These are phyloP conservation scores for Romanogobio albipinnatus DNA, from an alignment of 2,113 vertebrate genomes.

Conservation along the genomic window DNA sequence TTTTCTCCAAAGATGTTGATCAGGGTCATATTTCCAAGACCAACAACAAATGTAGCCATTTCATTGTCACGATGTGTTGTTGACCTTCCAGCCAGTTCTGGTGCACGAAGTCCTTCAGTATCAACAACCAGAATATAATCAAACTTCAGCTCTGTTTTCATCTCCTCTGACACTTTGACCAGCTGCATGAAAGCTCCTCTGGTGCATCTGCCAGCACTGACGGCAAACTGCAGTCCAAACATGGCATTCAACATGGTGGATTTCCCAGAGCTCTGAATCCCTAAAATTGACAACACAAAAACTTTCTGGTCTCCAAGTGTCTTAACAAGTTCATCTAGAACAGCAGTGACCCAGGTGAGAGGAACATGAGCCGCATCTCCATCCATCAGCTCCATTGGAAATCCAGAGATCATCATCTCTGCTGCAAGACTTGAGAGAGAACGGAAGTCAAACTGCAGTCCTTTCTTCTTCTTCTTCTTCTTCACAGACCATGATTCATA, in stretches of 20 bases:
- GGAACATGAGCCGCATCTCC: slow-evolving; percentile 80
- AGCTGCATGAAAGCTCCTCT: too few relatives aligned
- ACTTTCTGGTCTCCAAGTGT: slow-evolving; percentile 73
- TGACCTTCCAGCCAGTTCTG: slow-evolving; percentile 60
- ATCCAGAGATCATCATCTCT: too few relatives aligned
- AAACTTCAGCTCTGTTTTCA: slow-evolving; percentile 42
- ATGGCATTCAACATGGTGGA: slow-evolving; percentile 61
- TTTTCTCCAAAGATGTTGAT: too few relatives aligned
- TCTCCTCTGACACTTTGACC: too few relatives aligned
- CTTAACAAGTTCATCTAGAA: slow-evolving; percentile 74
- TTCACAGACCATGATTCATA: slow-evolving; percentile 71
- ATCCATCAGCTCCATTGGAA: slow-evolving; percentile 78
- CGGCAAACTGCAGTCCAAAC: slow-evolving; percentile 77
- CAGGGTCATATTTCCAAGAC: too few relatives aligned
- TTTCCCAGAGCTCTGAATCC: too few relatives aligned
- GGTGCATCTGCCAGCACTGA: slow-evolving; percentile 52
- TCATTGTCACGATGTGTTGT: slow-evolving; percentile 4
- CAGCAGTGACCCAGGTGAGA: slow-evolving; percentile 74
- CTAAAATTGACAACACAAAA: slow-evolving; percentile 49
- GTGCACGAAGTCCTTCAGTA: slow-evolving; percentile 71
- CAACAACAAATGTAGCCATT: too few relatives aligned
- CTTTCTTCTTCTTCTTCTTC: background rate
- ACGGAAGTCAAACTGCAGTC: background rate
- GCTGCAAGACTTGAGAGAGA: too few relatives aligned
- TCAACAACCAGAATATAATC: slow-evolving; percentile 71